Percentiles rank a stretch among this genome's conserved stretches.
These are phyloP conservation scores for Tethea ocularis DNA, from an alignment of 2,888 invertebrate genomes.

Conservation along the genomic window DNA sequence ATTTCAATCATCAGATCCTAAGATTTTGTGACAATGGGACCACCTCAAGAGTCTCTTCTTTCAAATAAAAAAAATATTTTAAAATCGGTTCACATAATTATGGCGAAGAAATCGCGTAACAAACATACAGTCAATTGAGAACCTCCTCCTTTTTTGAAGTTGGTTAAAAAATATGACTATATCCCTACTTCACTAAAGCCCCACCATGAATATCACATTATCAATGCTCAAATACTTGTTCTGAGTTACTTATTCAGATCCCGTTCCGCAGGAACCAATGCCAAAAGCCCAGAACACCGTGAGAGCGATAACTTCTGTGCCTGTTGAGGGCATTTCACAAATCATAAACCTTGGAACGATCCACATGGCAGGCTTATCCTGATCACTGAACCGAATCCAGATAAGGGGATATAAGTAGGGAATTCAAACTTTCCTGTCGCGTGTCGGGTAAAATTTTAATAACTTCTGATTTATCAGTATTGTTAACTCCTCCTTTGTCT, in stretches of 20 bases:
- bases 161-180: too few species aligned
- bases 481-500: neutral
- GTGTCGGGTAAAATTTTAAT: neutral
- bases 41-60: too few species aligned
- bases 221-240: neutral
- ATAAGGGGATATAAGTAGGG: conserved; percentile 7
- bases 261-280: conserved; percentile 10
- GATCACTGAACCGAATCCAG: conserved; percentile 28
- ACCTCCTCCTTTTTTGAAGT: too few species aligned
- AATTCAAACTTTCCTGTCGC: conserved; percentile 1
- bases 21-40: too few species aligned
- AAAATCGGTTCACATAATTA: too few species aligned
- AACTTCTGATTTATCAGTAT: neutral
- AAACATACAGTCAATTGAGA: too few species aligned
- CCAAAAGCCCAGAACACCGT: conserved; percentile 18
- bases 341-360: conserved; percentile 33
- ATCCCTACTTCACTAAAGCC: too few species aligned
- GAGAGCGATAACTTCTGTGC: conserved; percentile 30
- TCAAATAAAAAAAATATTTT: too few species aligned
- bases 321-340: conserved; percentile 43
- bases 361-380: conserved; percentile 19
- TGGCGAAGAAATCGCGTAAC: too few species aligned
- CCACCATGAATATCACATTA: too few species aligned
- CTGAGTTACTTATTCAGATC: conserved; percentile 2
- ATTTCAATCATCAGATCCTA: too few species aligned